Evolutionary conservation across 1,140 invertebrate genomes (phyloP).

Genomic region (Tetraneura akinire): DNA sequence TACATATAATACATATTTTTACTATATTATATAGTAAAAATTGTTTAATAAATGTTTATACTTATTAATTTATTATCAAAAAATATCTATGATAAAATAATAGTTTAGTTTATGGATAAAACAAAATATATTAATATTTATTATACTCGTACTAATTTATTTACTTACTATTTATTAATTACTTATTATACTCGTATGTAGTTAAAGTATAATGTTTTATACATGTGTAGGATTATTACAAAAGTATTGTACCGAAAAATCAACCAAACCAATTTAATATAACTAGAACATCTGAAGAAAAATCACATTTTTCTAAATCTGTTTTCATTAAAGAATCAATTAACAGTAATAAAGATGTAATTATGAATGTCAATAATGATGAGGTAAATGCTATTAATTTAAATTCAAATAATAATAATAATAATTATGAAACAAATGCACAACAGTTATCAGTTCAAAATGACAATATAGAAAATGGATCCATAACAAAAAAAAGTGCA

Average conservation of each 20-base stretch:
- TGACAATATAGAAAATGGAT: constrained; percentile 59
- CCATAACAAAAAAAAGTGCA: constrained; percentile 62
- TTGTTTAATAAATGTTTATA: too few species aligned
- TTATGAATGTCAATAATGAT: neutral
- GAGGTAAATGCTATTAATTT: neutral
- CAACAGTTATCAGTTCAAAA: constrained; percentile 19
- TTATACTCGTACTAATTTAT: too few species aligned
- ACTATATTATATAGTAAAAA: too few species aligned
- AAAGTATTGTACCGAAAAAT: constrained; percentile 30
- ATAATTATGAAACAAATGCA: constrained; percentile 6
- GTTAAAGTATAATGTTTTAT: neutral
- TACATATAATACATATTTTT: too few species aligned
- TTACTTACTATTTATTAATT: too few species aligned
- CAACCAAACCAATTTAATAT: constrained; percentile 5
- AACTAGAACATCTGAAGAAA: constrained; percentile 11
- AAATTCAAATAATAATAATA: neutral
- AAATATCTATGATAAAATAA: too few species aligned
- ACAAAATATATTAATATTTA: too few species aligned
- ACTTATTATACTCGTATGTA: too few species aligned
- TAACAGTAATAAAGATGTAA: neutral
- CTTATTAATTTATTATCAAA: too few species aligned
- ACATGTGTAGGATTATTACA: constrained; percentile 37
- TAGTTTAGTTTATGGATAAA: too few species aligned
- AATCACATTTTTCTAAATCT: constrained; percentile 26
- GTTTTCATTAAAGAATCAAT: constrained; percentile 27